Evolutionary conservation across 2,888 invertebrate genomes (phyloP).

Genomic region (Syrphus vitripennis): DNA sequence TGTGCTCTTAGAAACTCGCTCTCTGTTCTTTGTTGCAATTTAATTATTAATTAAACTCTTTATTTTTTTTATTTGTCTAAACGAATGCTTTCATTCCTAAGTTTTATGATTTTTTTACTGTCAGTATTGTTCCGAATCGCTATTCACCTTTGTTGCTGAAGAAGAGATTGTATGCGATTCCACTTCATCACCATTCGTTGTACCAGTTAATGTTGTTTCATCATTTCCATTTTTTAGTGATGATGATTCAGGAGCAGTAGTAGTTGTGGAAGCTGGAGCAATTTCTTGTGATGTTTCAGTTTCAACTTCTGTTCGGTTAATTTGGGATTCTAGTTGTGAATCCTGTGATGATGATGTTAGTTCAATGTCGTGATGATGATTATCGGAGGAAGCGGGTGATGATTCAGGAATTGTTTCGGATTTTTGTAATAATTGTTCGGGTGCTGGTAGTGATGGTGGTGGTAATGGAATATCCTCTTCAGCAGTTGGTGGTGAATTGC

Average conservation of each 20-base stretch:
- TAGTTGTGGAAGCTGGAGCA: neutral
- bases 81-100: slow-evolving; percentile 70
- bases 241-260: slow-evolving; percentile 19
- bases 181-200: slow-evolving; percentile 66
- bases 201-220: slow-evolving; percentile 23
- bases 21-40: slow-evolving; percentile 67
- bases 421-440: slow-evolving; percentile 51
- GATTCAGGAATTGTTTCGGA: slow-evolving; percentile 57
- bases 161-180: slow-evolving; percentile 66
- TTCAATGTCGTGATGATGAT: slow-evolving; percentile 19
- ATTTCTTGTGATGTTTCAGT: slow-evolving; percentile 52
- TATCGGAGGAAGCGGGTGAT: slow-evolving; percentile 56
- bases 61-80: slow-evolving; percentile 38
- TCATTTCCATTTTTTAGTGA: slow-evolving; percentile 57
- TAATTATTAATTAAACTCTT: slow-evolving; percentile 16
- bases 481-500: slow-evolving; percentile 71
- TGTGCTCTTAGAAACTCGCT: slow-evolving; percentile 56
- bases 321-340: slow-evolving; percentile 43
- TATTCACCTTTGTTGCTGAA: slow-evolving; percentile 71
- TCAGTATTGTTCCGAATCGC: slow-evolving; percentile 56
- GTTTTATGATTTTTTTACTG: slow-evolving; percentile 22
- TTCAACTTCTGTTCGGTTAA: slow-evolving; percentile 43
- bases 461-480: slow-evolving; percentile 58
- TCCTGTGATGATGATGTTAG: slow-evolving; percentile 49
- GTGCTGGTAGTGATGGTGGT: slow-evolving; percentile 55